Base-by-base conservation (phyloP, 2,797 vertebrate genomes). In the Emys orbicularis region DNA sequence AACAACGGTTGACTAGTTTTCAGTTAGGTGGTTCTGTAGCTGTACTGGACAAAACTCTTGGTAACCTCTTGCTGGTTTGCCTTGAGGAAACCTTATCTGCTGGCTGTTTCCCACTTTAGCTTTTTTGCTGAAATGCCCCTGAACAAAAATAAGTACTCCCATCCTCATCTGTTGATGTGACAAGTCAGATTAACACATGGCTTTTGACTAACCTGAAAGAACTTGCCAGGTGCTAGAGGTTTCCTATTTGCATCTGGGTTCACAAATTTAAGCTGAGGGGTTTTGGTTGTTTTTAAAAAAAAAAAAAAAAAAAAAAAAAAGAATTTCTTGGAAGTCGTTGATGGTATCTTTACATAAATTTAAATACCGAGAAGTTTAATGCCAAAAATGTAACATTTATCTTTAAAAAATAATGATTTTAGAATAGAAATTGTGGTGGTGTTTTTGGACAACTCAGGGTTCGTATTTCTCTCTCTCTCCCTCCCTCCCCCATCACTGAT, bases 261-360 rank as follows among this genome's bases (percentile, higher is more conserved):
- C 97, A 97, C 97, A 98, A 96, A 98, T 97, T 96, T 96, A 97
- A 98, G 92, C 98, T 96, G 98, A 98, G 98, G 95, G 98, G 98
- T 98, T 98, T 96, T 86, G 93, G 96, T 94, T 54, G 54, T 54
- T 54, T 54, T 95, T 94, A 7, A 44, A 44, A 44, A 44, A 44
- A 44, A 7, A 44, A 44, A 95, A 44, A 44, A 95, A 97, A 98
- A 97, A 47, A 47, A 90, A 96, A 72, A 72, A 93, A 89, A 97
- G 97, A 94, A 98, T 97, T 99, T 99, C 99, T 99, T 99, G 99
- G 99, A 99, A 99, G 98, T 98, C 96, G 92, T 97, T 97, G 98
- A 98, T 98, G 96, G 90, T 96, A 94, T 95, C 95, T 98, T 96
- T 96, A 97, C 97, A 97, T 98, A 98, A 97, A 98, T 98, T 98